Evolutionary conservation across 53 echinoderm and acorn worm genomes (phyloP), one percentile per base, ranked within the genome.

Genomic region (Henricia sp.): DNA sequence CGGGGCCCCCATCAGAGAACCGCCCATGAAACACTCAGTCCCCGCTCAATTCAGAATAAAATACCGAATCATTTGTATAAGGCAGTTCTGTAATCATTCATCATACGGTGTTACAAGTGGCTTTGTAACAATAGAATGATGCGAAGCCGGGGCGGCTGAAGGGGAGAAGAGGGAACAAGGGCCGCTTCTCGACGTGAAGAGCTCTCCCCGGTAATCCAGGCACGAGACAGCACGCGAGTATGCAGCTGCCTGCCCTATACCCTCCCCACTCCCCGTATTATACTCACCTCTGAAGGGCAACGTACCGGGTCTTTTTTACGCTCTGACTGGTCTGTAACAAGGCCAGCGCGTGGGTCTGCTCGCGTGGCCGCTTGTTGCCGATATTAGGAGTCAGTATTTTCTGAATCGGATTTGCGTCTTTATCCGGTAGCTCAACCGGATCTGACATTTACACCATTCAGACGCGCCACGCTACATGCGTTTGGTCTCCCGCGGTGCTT

Each of bases 171-270:
- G 25, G 35, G 36, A 54, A 37, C 54, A 34, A 36, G 24, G 74
- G 40, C 30, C 30, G 16, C 62, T 10, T 6, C 33, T 33, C 34
- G 14, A 50, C 27, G 5, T 32, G 19, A 13, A 33, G 52, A 12
- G 34, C 16, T 16, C 53, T 36, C 35, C 8, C 37, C 54, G 3
- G 19, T 36, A 54, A 52, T 39, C 12, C 76, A 25, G 20, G 26
- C 76, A 76, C 76, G 76, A 27, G 76, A 41, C 28, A 41, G 76
- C 76, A 76, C 76, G 76, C 76, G 76, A 76, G 23, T n/a, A n/a
- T n/a, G n/a, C 73, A 73, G 73, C 73, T 73, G 73, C 73, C 64
- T 8, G 25, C 12, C 33, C 17, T 29, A 32, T 36, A n/a, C n/a
- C n/a, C n/a, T n/a, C n/a, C n/a, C n/a, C n/a, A 30, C 30, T 29